These are phyloP conservation scores for Dermolepida albohirtum DNA, from an alignment of 2,888 invertebrate species.

Conservation along the genomic window DNA sequence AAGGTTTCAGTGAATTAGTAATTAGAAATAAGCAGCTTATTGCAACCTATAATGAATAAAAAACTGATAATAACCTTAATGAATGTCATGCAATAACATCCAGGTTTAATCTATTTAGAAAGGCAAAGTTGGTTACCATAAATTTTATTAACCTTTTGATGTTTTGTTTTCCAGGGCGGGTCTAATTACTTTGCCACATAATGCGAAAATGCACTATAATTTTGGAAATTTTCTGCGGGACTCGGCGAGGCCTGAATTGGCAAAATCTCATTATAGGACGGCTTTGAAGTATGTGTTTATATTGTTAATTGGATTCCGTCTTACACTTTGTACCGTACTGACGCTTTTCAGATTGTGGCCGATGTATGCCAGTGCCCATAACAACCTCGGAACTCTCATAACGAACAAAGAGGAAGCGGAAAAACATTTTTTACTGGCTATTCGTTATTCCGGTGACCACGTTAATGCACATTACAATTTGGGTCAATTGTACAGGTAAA, in stretches of 20 bases:
- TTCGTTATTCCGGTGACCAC: slow-evolving; percentile 79
- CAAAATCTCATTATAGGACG: slow-evolving; percentile 82
- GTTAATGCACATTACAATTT: slow-evolving; percentile 88
- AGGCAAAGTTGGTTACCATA: no score
- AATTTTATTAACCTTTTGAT: slow-evolving; percentile 13
- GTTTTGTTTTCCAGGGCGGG: slow-evolving; percentile 75
- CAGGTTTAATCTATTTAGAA: no score
- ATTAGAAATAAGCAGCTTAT: no score
- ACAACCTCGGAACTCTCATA: slow-evolving; percentile 86
- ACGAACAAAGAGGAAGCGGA: slow-evolving; percentile 77
- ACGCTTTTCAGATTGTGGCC: slow-evolving; percentile 79
- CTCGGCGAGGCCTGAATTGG: slow-evolving; percentile 76
- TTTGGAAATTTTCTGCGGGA: slow-evolving; percentile 88
- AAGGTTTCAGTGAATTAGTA: no score
- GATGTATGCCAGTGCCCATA: slow-evolving; percentile 86
- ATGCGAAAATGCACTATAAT: slow-evolving; percentile 92
- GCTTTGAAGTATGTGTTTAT: slow-evolving; percentile 77
- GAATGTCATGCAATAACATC: no score
- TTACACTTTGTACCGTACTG: slow-evolving; percentile 6
- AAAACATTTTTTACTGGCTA: slow-evolving; percentile 80
- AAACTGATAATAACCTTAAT: no score
- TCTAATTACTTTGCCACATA: slow-evolving; percentile 81
- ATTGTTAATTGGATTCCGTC: slow-evolving; percentile 35
- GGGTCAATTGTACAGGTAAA: slow-evolving; percentile 83
- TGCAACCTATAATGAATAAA: no score